Evolutionary conservation across 2,797 vertebrate species (phyloP), one percentile per base, ranked within the genome.

Genomic region (Agapornis canus): DNA sequence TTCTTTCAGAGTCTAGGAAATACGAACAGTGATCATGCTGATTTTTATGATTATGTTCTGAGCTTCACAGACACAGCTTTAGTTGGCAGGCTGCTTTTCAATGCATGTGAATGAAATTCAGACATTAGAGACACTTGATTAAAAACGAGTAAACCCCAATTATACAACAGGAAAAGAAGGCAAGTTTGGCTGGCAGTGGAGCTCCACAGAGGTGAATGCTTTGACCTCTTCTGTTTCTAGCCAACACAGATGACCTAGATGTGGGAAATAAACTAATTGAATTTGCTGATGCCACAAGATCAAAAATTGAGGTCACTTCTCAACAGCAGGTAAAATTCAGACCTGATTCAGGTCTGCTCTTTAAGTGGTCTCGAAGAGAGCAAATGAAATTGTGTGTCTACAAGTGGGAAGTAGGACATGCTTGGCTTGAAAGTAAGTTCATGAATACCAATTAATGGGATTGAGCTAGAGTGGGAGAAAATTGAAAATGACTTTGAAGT

Each of bases 261-360:
- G 45, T 70, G 59, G 72, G 72, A 92, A 95, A 91, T 49, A 70
- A 92, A 66, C 86, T 91, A 92, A 97, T 86, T 90, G 90, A 93
- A 92, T 84, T 94, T 95, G 86, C 82, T 95, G 96, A 96, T 94
- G 90, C 84, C 88, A 88, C 88, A 79, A 89, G 89, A 94, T 63
- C n/a, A 72, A 82, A 96, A 95, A 92, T 88, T 95, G 93, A 91
- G 94, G 94, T 97, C 81, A 59, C 68, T 78, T 31, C 78, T 88
- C 88, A 95, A 56, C 88, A 94, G 91, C 94, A 84, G 72, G 35
- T 80, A 90, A 72, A 85, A 97, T 91, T 90, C 83, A 93, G 43
- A 92, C 39, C 8, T 25, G 82, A 79, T 96, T 94, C 92, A 82
- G 59, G 31, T 89, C 89, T 76, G 43, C 35, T 94, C 29, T 82